Percentiles rank a stretch among this genome's conserved stretches.
Conservation (phyloP, 2,888 invertebrate genomes). For the Apotomis capreana region DNA sequence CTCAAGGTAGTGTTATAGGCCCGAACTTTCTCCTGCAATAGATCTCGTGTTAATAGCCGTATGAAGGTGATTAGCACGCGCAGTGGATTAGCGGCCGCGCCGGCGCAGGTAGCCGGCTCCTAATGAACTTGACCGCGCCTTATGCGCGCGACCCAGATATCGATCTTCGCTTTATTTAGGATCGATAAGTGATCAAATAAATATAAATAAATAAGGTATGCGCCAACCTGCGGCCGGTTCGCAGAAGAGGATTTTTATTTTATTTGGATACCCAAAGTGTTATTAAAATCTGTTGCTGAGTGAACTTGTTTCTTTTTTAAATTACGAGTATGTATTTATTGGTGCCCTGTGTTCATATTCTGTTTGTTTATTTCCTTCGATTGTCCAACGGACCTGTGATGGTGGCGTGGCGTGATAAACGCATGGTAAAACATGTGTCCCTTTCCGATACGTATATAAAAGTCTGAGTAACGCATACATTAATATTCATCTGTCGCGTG, state of each 20-base stretch:
- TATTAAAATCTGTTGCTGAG: background rate
- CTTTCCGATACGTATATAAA: too few species aligned
- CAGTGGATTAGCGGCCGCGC: background rate
- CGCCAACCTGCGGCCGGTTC: background rate
- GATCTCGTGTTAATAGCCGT: background rate
- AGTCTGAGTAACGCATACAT: too few species aligned
- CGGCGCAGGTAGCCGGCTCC: background rate
- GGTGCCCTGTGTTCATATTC: too few species aligned
- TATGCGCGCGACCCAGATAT: conserved; percentile 19
- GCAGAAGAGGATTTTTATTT: background rate
- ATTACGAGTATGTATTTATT: too few species aligned
- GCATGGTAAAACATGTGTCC: too few species aligned
- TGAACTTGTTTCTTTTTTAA: background rate
- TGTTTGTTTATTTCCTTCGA: too few species aligned
- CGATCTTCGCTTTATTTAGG: conserved; percentile 18
- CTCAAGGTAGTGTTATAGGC: background rate
- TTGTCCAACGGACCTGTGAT: too few species aligned
- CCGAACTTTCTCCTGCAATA: background rate
- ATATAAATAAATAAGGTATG: conserved; percentile 1
- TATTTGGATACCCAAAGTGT: background rate
- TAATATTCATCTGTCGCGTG: too few species aligned
- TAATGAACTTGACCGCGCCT: conserved; percentile 19
- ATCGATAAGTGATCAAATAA: conserved; percentile 4
- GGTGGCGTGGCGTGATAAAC: too few species aligned
- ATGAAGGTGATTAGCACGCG: background rate